Evolutionary conservation across 1,140 invertebrate species (phyloP), one percentile per base, ranked within the genome.

Genomic region (Nebria ingens): DNA sequence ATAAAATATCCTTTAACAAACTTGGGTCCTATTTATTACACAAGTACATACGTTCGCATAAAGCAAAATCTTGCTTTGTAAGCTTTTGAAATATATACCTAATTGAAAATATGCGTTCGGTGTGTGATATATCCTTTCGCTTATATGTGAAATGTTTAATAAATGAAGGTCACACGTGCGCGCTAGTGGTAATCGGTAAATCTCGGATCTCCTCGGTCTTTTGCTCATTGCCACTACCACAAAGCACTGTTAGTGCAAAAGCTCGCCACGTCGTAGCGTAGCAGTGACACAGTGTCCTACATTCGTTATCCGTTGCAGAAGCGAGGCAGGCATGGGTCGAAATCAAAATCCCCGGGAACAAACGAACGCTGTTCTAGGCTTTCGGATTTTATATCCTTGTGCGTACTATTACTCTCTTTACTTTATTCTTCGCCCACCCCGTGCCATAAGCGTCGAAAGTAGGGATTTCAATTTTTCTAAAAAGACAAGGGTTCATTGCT

Each of bases 151-250:
- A 34, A 34, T 34, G 25, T 34, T 34, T 34, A 34, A 34, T 34
- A 34, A 34, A 34, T 34, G 25, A 34, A 34, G 25, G 25, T 34
- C 25, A n/a, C 25, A 34, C 25, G 25, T 34, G 25, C 25, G n/a
- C n/a, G 25, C n/a, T n/a, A 53, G 15, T 23, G 50, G 49, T 25
- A 12, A 50, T 56, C 49, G 19, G 19, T 23, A 29, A 6, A 25
- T 23, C 19, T 51, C 21, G 38, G 19, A 50, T 58, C 22, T 13
- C 56, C 58, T 61, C 62, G 19, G 15, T 6, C 51, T 51, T 54
- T 12, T 55, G 15, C 42, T 29, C 15, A 52, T 57, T 58, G 20
- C n/a, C 20, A 45, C 42, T 19, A 12, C 20, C 17, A 21, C 2
- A 17, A 42, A 42, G 40, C 29, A 51, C 53, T 52, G 19, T 52